Evolutionary conservation across 2,888 invertebrate species (phyloP), one percentile per base, ranked within the genome.

Genomic region (Drosophila emarginata): DNA sequence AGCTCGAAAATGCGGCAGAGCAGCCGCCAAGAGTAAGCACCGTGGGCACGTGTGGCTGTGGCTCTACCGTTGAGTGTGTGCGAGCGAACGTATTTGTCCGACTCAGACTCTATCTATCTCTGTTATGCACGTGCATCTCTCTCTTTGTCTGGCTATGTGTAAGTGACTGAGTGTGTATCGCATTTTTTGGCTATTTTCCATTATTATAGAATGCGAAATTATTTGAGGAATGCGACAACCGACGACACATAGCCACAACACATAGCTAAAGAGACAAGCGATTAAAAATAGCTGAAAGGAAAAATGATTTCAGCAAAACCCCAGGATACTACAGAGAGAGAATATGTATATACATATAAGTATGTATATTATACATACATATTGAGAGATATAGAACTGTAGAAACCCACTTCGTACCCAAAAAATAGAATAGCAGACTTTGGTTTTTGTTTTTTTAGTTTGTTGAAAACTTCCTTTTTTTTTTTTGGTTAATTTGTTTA

Each of bases 1-100:
- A 45, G 45, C 45, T 80, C 79, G 81, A 79, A 80, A 80, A 53
- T 79, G 79, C 79, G 76, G 69, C 79, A 73, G 78, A 77, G 72
- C 83, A 71, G 83, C 77, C 69, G 76, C 68, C 73, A 72, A 79
- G 73, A 12, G 36, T 28, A 21, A 54, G 54, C 21, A 32, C 32
- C 14, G 56, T 21, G 56, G 56, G 56, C 36, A 36, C 64, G 58
- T 60, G 51, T 39, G 36, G 54, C 52, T 56, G 36, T 40, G 56
- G 36, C 37, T 63, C 57, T 57, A 32, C 21, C 56, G n/a, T 50
- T 37, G 40, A 51, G 60, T 40, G 32, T 39, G 63, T 56, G 51
- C 58, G 50, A 59, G 57, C 62, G 58, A 54, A 60, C 40, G 21
- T 54, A 36, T 58, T 51, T 59, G 62, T 39, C 61, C 45, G 64